These are phyloP conservation scores for Drosophila sturtevanti DNA, from an alignment of 1,140 invertebrate species.

Conservation along the genomic window DNA sequence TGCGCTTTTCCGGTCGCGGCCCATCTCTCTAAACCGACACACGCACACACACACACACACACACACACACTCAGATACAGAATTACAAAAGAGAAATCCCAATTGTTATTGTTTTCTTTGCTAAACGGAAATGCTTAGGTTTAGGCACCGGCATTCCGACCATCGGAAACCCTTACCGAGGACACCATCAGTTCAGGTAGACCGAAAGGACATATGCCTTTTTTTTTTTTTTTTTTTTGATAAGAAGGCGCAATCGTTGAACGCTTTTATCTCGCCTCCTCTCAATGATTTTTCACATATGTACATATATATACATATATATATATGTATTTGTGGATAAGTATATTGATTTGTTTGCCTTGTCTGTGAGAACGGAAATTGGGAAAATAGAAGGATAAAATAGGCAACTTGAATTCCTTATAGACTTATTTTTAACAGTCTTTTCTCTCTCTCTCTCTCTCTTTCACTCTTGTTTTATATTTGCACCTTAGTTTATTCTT, in stretches of 20 bases:
- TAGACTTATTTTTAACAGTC: slow-evolving; percentile 13
- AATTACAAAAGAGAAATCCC: slow-evolving; percentile 47
- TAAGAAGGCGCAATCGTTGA: slow-evolving; percentile 54
- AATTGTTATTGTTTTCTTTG: slow-evolving; percentile 76
- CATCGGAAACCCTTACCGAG: slow-evolving; percentile 28
- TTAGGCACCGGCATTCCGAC: slow-evolving; percentile 9
- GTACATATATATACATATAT: background rate
- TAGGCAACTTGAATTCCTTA: background rate
- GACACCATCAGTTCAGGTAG: slow-evolving; percentile 55
- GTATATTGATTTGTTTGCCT: slow-evolving; percentile 76
- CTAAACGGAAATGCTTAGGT: slow-evolving; percentile 74
- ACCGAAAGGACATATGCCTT: slow-evolving; percentile 40
- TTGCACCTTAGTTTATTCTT: background rate
- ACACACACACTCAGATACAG: background rate
- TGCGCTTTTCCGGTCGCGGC: slow-evolving; percentile 75
- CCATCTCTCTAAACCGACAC: slow-evolving; percentile 32
- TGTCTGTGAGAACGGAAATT: slow-evolving; percentile 69
- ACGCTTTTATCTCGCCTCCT: background rate
- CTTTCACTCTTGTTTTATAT: background rate
- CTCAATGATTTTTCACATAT: background rate
- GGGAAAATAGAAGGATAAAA: slow-evolving; percentile 41
- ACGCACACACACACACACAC: slow-evolving; percentile 10
- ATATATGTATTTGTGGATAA: background rate
- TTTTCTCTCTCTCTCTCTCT: background rate
- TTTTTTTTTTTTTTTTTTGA: slow-evolving; percentile 5